These are phyloP conservation scores for Callionymus lyra DNA, from an alignment of 2,113 vertebrate genomes.

Conservation along the genomic window DNA sequence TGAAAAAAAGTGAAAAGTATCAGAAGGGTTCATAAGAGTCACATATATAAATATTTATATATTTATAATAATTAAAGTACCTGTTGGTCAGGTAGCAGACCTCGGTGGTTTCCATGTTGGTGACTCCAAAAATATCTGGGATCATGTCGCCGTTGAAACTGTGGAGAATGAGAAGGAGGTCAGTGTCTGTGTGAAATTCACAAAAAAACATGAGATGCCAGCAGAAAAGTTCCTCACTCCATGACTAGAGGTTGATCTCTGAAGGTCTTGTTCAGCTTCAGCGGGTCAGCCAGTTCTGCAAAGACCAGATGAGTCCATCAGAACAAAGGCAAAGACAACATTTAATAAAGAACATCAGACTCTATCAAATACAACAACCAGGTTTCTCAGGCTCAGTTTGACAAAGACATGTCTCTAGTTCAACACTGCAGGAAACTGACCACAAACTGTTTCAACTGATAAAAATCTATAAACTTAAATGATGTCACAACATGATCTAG, in stretches of 20 bases:
- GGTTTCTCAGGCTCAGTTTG: too few relatives aligned
- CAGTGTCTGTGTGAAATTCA: not conserved
- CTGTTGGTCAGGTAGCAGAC: constrained; percentile 73
- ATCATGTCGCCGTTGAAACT: constrained; percentile 95
- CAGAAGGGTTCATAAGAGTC: not conserved
- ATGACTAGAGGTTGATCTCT: constrained; percentile 89
- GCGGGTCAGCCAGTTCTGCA: constrained; percentile 68
- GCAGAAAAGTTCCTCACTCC: constrained; percentile 78
- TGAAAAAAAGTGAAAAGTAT: not conserved
- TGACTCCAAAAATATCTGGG: constrained; percentile 85
- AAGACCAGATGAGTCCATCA: too few relatives aligned
- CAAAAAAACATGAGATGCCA: not conserved
- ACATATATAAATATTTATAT: too few relatives aligned
- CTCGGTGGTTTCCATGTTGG: constrained; percentile 49
- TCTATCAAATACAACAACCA: too few relatives aligned
- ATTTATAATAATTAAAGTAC: constrained; percentile 35
- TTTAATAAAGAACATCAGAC: too few relatives aligned
- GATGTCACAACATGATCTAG: too few relatives aligned
- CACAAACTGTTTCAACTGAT: too few relatives aligned
- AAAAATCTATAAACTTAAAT: too few relatives aligned
- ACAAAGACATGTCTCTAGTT: too few relatives aligned
- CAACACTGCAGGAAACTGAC: too few relatives aligned
- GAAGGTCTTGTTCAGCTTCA: constrained; percentile 76
- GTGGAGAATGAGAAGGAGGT: constrained; percentile 10
- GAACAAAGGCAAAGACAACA: too few relatives aligned